phyloP scores from a whole-genome alignment of 2,888 invertebrate species.

The Drosophila differens region DNA sequence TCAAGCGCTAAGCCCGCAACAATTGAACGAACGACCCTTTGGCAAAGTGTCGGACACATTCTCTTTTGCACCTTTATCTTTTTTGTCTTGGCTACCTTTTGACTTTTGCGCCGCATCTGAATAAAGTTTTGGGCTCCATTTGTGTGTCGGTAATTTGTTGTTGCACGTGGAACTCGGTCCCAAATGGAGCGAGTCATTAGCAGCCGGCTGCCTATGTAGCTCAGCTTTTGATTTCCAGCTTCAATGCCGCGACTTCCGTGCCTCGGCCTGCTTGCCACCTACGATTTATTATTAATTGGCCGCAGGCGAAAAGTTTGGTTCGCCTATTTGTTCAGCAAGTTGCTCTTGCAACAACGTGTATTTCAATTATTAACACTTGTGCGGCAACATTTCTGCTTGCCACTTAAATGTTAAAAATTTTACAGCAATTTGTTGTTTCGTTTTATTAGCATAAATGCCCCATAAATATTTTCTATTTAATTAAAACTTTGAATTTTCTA shows the following conservation, averaged over 20 bases:
- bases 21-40: conserved; percentile 42
- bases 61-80: conserved; percentile 47
- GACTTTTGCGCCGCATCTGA: conserved; percentile 56
- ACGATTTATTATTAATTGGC: conserved; percentile 78
- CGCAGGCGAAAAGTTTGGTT: conserved; percentile 52
- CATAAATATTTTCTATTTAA: conserved; percentile 71
- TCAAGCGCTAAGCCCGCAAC: conserved; percentile 66
- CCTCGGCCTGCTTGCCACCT: conserved; percentile 12
- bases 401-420: conserved; percentile 73
- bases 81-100: conserved; percentile 50
- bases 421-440: conserved; percentile 51
- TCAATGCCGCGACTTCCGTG: not conserved
- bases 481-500: conserved; percentile 63
- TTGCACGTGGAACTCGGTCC: conserved; percentile 65
- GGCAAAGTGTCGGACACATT: conserved; percentile 32
- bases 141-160: conserved; percentile 75
- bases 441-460: conserved; percentile 61
- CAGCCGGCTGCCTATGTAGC: conserved; percentile 2
- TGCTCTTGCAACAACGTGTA: conserved; percentile 34
- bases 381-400: conserved; percentile 43
- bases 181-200: conserved; percentile 71
- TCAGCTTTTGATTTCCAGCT: conserved; percentile 46
- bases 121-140: conserved; percentile 48
- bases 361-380: conserved; percentile 80
- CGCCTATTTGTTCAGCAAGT: conserved; percentile 62